Evolutionary conservation across 2,888 invertebrate genomes (phyloP).

Genomic region (Drepanosiphum platanoidis): DNA sequence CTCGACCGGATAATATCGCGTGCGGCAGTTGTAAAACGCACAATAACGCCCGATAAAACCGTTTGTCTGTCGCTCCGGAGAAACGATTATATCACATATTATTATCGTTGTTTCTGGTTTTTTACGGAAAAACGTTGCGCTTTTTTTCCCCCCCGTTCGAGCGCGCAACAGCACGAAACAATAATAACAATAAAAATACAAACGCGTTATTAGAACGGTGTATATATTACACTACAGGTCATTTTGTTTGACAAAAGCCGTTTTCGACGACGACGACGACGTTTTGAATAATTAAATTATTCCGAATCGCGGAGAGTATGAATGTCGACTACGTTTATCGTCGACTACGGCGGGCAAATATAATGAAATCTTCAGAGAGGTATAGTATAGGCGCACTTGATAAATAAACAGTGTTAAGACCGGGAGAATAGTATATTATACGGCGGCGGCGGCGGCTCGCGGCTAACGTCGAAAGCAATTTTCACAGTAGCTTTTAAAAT

Average conservation of each 20-base stretch:
- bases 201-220: no score
- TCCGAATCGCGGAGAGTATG: background rate
- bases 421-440: background rate
- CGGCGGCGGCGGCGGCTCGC: background rate
- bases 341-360: background rate
- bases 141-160: no score
- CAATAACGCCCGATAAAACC: no score
- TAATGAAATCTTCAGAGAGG: background rate
- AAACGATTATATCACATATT: no score
- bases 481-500: slow-evolving; percentile 26
- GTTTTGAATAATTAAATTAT: slow-evolving; percentile 36
- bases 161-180: no score
- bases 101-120: no score
- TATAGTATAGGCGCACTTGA: background rate
- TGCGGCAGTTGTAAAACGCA: no score
- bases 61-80: no score
- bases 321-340: background rate
- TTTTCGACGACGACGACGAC: background rate
- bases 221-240: no score
- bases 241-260: background rate
- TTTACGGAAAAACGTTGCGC: no score
- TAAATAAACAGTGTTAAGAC: slow-evolving; percentile 24
- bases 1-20: no score
- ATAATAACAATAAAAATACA: no score
- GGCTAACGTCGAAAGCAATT: slow-evolving; percentile 28